These are phyloP conservation scores for Pseudomyrmex pallidus DNA, from an alignment of 1,140 invertebrate species.

Conservation along the genomic window DNA sequence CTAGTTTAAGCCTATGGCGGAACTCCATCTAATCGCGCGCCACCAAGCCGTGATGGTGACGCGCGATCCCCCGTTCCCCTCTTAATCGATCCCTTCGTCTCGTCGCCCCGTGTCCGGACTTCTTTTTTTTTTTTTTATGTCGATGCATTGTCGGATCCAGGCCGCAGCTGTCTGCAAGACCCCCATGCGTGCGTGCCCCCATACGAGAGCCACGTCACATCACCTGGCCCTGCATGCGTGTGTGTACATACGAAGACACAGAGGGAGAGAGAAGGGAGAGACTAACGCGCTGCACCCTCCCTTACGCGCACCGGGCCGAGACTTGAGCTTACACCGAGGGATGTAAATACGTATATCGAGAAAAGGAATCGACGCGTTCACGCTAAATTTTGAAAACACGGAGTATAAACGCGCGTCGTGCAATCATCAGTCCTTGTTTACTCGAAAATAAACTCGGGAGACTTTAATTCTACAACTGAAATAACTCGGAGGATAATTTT, in stretches of 20 bases:
- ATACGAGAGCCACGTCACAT: conserved; percentile 78
- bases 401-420: no score
- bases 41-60: conserved; percentile 62
- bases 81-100: not conserved
- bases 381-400: not conserved
- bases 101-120: conserved; percentile 43
- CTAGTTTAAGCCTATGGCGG: conserved; percentile 64
- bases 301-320: conserved; percentile 76
- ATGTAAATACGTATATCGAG: conserved; percentile 32
- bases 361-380: conserved; percentile 14
- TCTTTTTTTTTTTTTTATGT: conserved; percentile 68
- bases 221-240: conserved; percentile 74
- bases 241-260: conserved; percentile 56
- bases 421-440: not conserved
- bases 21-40: conserved; percentile 62
- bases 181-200: conserved; percentile 82
- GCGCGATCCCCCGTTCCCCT: conserved; percentile 21
- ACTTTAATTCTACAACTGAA: no score
- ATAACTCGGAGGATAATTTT: no score
- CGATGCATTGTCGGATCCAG: conserved; percentile 81
- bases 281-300: conserved; percentile 59
- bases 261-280: conserved; percentile 55
- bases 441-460: no score
- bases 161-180: conserved; percentile 81
- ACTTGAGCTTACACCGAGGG: conserved; percentile 12